Evolutionary conservation across 2,888 invertebrate species (phyloP).

Genomic region (Rhodophaea formosa): DNA sequence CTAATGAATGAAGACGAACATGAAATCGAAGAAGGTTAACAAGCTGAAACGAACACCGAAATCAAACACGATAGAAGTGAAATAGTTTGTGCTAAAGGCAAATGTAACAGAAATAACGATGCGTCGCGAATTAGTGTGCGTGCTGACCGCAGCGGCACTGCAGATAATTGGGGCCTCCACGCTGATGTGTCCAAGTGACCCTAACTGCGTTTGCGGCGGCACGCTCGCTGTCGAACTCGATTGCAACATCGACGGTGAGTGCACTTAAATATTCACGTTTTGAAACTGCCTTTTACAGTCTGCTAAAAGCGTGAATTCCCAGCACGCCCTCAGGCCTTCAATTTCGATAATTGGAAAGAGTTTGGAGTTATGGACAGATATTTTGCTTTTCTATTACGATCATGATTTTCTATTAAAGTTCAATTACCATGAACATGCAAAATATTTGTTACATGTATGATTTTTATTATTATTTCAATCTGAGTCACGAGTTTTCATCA

Average conservation of each 20-base stretch:
- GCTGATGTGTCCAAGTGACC: constrained; percentile 68
- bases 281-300: constrained; percentile 36
- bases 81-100: constrained; percentile 38
- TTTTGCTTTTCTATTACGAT: background rate
- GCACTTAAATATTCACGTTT: constrained; percentile 43
- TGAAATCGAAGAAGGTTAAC: constrained; percentile 27
- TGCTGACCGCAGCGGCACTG: constrained; percentile 55
- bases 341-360: constrained; percentile 9
- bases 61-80: constrained; percentile 21
- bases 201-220: constrained; percentile 76
- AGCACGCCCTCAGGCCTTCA: background rate
- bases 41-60: background rate
- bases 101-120: constrained; percentile 43
- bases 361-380: background rate
- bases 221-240: constrained; percentile 71
- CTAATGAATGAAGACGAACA: constrained; percentile 36
- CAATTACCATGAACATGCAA: too few species aligned
- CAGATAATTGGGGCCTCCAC: constrained; percentile 65
- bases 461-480: too few species aligned
- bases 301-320: constrained; percentile 22
- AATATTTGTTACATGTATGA: too few species aligned
- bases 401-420: constrained; percentile 14
- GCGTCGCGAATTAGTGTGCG: constrained; percentile 57
- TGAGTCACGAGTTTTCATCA: too few species aligned
- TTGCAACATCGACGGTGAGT: constrained; percentile 77